Conservation (phyloP, 2,888 invertebrate species). For the Notocelia uddmanniana region DNA sequence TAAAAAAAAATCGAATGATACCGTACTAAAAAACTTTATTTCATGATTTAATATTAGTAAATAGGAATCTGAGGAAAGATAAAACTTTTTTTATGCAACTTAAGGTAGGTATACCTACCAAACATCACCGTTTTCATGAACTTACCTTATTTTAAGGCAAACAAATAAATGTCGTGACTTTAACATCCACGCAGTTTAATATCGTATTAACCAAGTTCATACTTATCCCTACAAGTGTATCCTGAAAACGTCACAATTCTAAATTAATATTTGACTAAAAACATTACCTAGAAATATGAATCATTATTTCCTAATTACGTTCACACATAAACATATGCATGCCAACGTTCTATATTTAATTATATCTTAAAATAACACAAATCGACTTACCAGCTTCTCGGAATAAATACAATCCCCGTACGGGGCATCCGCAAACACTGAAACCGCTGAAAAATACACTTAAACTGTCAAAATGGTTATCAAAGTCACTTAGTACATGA, state of each 20-base stretch:
- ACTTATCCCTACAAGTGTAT: neutral
- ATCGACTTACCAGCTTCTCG: slow-evolving; percentile 75
- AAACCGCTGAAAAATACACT: slow-evolving; percentile 54
- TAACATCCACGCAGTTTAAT: neutral
- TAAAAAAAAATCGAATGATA: no score
- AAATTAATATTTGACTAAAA: slow-evolving; percentile 52
- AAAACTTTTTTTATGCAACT: neutral
- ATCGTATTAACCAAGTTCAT: neutral
- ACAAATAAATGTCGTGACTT: neutral
- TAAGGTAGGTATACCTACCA: neutral
- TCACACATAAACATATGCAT: slow-evolving; percentile 67
- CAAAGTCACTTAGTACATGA: slow-evolving; percentile 51
- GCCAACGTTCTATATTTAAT: slow-evolving; percentile 81
- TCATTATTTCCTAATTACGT: slow-evolving; percentile 77
- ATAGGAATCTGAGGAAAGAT: neutral
- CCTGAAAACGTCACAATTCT: slow-evolving; percentile 23
- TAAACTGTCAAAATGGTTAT: slow-evolving; percentile 47
- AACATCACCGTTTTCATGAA: no score
- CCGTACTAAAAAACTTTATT: no score
- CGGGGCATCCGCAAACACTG: slow-evolving; percentile 60
- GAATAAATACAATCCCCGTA: slow-evolving; percentile 66
- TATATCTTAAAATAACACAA: slow-evolving; percentile 81
- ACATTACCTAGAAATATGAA: slow-evolving; percentile 68
- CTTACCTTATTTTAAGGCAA: neutral
- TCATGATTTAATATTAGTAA: no score